A percentile compares a stretch with the other conserved stretches of the same genome.
These are phyloP conservation scores for Phoeniculus purpureus DNA, from an alignment of 2,797 vertebrate species.

Conservation along the genomic window DNA sequence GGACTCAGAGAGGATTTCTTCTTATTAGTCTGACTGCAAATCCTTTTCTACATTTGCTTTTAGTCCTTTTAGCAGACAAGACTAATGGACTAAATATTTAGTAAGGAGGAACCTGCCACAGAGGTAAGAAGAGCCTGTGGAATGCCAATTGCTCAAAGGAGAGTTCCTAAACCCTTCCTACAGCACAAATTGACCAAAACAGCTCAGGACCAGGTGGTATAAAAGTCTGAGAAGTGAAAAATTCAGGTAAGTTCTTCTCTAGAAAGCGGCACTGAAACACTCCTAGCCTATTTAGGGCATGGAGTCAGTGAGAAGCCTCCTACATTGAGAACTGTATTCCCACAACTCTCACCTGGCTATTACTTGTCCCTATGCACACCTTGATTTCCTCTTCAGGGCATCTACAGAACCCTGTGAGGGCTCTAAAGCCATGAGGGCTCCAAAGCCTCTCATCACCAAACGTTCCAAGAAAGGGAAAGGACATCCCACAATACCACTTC, in stretches of 20 bases:
- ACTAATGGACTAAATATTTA: background rate
- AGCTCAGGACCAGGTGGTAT: background rate
- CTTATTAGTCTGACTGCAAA: background rate
- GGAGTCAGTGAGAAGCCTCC: background rate
- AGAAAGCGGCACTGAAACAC: background rate
- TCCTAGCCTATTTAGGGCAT: background rate
- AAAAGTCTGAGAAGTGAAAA: background rate
- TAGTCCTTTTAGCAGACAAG: background rate
- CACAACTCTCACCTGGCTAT: background rate
- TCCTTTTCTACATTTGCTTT: slow-evolving; percentile 18
- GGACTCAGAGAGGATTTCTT: slow-evolving; percentile 16
- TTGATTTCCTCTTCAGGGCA: background rate
- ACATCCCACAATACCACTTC: background rate
- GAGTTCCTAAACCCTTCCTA: background rate
- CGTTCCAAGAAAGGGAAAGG: background rate
- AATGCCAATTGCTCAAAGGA: background rate
- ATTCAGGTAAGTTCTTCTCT: background rate
- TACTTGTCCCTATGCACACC: background rate
- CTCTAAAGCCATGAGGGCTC: too few relatives aligned
- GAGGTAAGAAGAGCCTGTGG: background rate
- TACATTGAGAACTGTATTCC: background rate
- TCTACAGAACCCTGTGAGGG: background rate
- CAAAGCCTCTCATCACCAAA: background rate
- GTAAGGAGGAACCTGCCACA: background rate
- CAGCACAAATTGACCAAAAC: background rate